Base-by-base conservation (phyloP, 1,140 invertebrate genomes). In the Leguminivora glycinivorella region DNA sequence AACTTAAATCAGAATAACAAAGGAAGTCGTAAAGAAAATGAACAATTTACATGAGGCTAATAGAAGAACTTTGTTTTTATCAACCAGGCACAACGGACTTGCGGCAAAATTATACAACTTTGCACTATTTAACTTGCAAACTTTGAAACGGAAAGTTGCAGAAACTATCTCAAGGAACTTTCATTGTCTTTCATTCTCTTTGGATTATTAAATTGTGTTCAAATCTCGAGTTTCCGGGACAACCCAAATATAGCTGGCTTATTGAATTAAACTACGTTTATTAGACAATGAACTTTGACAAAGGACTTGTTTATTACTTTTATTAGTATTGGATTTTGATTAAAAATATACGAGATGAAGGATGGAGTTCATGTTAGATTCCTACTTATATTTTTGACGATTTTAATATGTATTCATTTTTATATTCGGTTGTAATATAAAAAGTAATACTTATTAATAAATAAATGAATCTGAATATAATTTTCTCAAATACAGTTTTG, bases 71-170 rank as follows among this genome's bases (percentile, higher is more conserved):
- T 63, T 63, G 58, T 63, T 63, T 63, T 63, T 63, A 63, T 63
- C 58, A 60, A 68, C 52, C 52, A 52, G 66, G 60, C 47, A 69
- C 71, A 70, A 72, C 68, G 47, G 24, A 29, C 81, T 82, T 79
- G 80, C 77, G 80, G 79, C 72, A 75, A 79, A 86, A 83, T 82
- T 81, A 82, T 81, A 78, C 75, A 86, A 86, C 76, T 86, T 83
- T 77, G 72, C 74, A 86, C 82, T 86, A 83, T 86, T 86, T 86
- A 86, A 86, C 80, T 86, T 84, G 74, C 69, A 75, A 86, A 84
- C 80, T 83, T 78, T 19, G 24, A 63, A 31, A 63, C 58, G 31
- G 70, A 72, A 74, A 83, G 71, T 77, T 74, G 38, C 67, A 72
- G 72, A 75, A 85, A 83, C 82, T 83, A 78, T 81, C 75, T 70